A percentile compares a stretch with the other conserved stretches of the same genome.
Evolutionary conservation across 2,113 vertebrate genomes (phyloP).

Genomic region (Odontophorus gujanensis): DNA sequence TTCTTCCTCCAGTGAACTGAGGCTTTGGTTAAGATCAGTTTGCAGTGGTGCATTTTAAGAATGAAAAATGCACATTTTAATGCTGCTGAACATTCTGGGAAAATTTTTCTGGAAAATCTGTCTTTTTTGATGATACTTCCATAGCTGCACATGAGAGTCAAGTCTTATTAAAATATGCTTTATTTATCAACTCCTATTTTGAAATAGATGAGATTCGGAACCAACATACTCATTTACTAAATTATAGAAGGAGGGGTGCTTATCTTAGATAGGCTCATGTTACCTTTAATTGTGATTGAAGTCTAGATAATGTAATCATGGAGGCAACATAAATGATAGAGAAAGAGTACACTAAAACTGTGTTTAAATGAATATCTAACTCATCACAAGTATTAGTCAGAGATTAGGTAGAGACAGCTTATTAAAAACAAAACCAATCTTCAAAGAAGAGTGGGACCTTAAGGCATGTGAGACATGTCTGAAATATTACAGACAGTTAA

Average conservation of each 20-base stretch:
- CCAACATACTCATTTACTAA: neutral
- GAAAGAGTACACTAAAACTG: neutral
- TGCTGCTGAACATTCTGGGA: neutral
- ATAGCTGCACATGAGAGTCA: neutral
- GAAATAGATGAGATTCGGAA: neutral
- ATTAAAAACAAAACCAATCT: neutral
- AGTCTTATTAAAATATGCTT: neutral
- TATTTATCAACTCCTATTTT: neutral
- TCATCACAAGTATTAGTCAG: neutral
- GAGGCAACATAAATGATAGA: neutral
- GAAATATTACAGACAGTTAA: neutral
- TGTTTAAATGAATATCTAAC: neutral
- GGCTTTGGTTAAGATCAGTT: constrained; percentile 39
- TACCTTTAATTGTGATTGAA: neutral
- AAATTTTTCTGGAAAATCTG: neutral
- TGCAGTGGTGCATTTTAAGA: constrained; percentile 25
- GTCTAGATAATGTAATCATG: neutral
- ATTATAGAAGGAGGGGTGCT: neutral
- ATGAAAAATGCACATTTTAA: neutral
- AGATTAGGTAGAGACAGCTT: neutral
- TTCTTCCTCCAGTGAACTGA: constrained; percentile 53
- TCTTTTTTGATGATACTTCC: neutral
- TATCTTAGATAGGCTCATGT: neutral
- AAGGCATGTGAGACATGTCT: neutral
- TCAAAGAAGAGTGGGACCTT: neutral